Evolutionary conservation across 2,888 invertebrate species (phyloP), one percentile per base, ranked within the genome.

Genomic region (Brachynemurus nebulosus): DNA sequence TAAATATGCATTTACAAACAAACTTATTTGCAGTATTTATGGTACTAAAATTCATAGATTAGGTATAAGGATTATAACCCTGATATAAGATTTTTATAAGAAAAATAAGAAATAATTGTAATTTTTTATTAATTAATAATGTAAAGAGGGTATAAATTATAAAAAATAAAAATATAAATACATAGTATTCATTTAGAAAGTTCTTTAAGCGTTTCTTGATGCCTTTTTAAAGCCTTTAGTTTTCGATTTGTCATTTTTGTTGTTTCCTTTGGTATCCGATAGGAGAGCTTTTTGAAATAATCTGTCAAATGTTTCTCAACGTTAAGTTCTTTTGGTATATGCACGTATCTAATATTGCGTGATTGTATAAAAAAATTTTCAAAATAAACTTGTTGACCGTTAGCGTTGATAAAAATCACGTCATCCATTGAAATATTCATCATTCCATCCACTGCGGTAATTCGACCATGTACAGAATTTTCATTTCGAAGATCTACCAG

Each of bases 401-500:
- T 67, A 2, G 74, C 66, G 61, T 80, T 76, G 54, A 72, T 74
- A 57, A 72, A 79, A 16, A 77, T 60, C 45, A 71, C 76, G 59
- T 79, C 70, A 50, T 61, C 63, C 63, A 82, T 68, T 47, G 75
- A 69, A 43, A 81, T 61, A 54, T 82, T 82, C 80, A 82, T 81
- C 53, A 55, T 75, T 45, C 78, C 80, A 64, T 82, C 81, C 4
- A 78, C 74, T 45, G 66, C 59, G n/a, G 60, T 60, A 38, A 81
- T 62, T 51, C 62, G 62, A 35, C 82, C 82, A 55, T 71, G 72
- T 25, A 80, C 66, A 55, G 67, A 72, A 1, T 74, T 63, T 55
- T 81, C 80, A 60, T 81, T 77, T 51, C 78, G 65, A 37, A 82
- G 63, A 61, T 82, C 82, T 20, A 82, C 65, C 17, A 71, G 72